Percentiles rank a stretch among this genome's conserved stretches.
Conservation (phyloP, 2,888 invertebrate species). For the Diploptera punctata region DNA sequence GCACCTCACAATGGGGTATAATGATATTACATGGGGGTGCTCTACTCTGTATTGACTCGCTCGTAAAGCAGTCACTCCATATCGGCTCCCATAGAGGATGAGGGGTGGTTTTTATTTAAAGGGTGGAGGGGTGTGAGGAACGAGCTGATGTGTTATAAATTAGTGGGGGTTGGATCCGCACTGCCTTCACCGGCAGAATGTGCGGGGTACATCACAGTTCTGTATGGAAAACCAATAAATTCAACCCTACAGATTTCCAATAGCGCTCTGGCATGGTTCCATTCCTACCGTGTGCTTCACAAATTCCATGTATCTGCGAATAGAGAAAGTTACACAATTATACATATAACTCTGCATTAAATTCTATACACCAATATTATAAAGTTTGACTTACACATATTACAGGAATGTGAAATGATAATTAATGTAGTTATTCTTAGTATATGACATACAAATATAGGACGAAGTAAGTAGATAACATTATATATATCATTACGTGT, state of each 20-base stretch:
- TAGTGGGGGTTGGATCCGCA: constrained; percentile 22
- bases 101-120: constrained; percentile 35
- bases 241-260: constrained; percentile 42
- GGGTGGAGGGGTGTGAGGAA: constrained; percentile 33
- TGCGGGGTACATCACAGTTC: constrained; percentile 29
- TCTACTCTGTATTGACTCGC: constrained; percentile 29
- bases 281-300: too few species aligned
- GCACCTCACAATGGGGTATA: constrained; percentile 26
- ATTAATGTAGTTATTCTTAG: too few species aligned
- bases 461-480: too few species aligned
- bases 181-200: constrained; percentile 22
- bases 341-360: too few species aligned
- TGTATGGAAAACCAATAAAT: constrained; percentile 44
- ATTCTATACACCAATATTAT: too few species aligned
- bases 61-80: constrained; percentile 24
- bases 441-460: too few species aligned
- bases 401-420: too few species aligned
- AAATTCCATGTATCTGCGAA: too few species aligned
- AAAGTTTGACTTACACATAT: too few species aligned
- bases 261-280: constrained; percentile 31
- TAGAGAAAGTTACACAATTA: too few species aligned
- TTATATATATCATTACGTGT: too few species aligned
- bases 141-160: constrained; percentile 38
- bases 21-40: constrained; percentile 24
- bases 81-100: constrained; percentile 1